These are phyloP conservation scores for Melanostoma mellinum DNA, from an alignment of 2,888 invertebrate genomes.

Conservation along the genomic window DNA sequence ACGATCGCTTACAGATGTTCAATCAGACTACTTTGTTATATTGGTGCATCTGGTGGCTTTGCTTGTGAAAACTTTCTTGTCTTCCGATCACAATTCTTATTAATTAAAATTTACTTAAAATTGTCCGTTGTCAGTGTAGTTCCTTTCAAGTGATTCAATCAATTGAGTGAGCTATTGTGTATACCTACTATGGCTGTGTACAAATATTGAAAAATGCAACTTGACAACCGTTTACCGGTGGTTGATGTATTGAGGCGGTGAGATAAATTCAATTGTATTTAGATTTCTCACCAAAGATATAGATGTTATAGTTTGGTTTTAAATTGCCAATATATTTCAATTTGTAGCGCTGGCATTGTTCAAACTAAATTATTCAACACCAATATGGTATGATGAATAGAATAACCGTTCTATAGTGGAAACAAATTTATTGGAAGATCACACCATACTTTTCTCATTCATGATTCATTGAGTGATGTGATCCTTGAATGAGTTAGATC, in stretches of 20 bases:
- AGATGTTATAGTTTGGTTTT: background rate
- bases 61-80: background rate
- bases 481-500: background rate
- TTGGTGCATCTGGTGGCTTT: conserved; percentile 1
- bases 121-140: background rate
- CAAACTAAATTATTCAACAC: background rate
- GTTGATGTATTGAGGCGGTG: background rate
- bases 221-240: background rate
- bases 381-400: background rate
- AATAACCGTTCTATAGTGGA: background rate
- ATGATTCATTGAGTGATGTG: background rate
- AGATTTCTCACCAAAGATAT: conserved; percentile 18
- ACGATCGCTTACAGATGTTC: conserved; percentile 10
- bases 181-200: no score
- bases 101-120: background rate
- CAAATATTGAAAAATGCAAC: background rate
- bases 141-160: conserved; percentile 19
- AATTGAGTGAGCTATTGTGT: background rate
- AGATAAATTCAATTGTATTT: conserved; percentile 32
- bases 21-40: background rate
- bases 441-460: background rate
- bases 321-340: conserved; percentile 36
- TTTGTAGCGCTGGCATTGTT: background rate
- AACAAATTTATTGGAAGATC: conserved; percentile 2
- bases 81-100: background rate